Conservation (phyloP, 2,888 invertebrate species). For the Ochlodes sylvanus region DNA sequence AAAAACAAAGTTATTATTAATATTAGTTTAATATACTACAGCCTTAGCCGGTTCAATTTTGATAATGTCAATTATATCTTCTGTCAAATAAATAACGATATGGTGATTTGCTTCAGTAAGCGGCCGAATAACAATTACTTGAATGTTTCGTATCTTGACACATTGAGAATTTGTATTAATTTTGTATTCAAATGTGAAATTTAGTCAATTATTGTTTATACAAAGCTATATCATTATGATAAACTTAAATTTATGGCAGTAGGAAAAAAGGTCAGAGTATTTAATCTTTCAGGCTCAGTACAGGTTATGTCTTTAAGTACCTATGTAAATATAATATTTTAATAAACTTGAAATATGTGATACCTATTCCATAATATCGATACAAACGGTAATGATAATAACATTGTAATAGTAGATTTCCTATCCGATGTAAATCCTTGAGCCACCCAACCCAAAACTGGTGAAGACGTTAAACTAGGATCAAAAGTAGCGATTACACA, state of each 20-base stretch:
- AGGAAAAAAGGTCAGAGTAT: not conserved
- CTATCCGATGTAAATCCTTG: not conserved
- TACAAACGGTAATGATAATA: not conserved
- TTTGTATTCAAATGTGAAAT: conserved; percentile 27
- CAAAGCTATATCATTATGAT: not conserved
- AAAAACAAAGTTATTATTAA: not conserved
- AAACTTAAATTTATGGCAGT: conserved; percentile 4
- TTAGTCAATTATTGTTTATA: conserved; percentile 7
- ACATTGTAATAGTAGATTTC: not conserved
- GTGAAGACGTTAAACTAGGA: conserved; percentile 66
- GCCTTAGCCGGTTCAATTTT: not conserved
- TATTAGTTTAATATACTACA: not conserved
- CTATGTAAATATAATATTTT: not conserved
- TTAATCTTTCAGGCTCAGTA: not conserved
- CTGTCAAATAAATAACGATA: conserved; percentile 22
- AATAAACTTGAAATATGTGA: no score
- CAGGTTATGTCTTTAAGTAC: not conserved
- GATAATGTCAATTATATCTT: conserved; percentile 30
- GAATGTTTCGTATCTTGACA: conserved; percentile 29
- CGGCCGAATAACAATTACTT: conserved; percentile 29
- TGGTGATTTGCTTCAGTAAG: conserved; percentile 27
- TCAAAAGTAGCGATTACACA: conserved; percentile 72
- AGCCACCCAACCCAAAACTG: conserved; percentile 37
- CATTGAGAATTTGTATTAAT: conserved; percentile 30
- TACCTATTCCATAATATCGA: no score